Percentiles rank a stretch among this genome's conserved stretches.
Conservation (phyloP, 2,113 vertebrate genomes). For the Dipodomys merriami region DNA sequence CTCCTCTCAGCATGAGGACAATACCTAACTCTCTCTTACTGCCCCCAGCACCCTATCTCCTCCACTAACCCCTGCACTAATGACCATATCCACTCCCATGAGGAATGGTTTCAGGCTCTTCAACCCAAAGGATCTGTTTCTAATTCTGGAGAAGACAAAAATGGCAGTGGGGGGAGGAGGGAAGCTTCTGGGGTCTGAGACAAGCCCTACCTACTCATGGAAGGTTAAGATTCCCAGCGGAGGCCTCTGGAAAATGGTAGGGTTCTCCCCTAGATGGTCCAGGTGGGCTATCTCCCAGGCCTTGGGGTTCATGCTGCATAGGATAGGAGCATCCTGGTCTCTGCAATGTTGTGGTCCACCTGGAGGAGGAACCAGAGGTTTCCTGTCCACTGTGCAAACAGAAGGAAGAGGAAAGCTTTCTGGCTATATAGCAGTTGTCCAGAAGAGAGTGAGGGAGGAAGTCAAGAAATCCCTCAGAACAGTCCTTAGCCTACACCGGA, state of each 20-base stretch:
- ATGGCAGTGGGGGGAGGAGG: neutral
- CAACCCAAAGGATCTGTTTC: neutral
- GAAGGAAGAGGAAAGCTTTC: neutral
- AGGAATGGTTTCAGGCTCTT: neutral
- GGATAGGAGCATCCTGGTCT: too few relatives aligned
- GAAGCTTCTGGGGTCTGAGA: neutral
- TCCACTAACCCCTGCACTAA: constrained; percentile 62
- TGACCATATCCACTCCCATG: neutral
- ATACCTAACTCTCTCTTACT: neutral
- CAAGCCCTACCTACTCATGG: neutral
- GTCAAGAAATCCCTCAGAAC: neutral
- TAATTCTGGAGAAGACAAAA: neutral
- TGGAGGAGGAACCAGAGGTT: neutral
- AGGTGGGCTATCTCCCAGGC: neutral
- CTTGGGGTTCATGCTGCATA: neutral
- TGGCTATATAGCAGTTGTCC: neutral
- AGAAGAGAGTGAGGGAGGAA: neutral
- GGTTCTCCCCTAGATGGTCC: neutral
- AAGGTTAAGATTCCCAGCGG: neutral
- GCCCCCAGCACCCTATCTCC: neutral
- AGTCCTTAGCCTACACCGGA: neutral
- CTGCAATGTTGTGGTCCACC: neutral
- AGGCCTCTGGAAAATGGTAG: neutral
- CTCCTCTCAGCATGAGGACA: neutral
- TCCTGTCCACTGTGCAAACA: neutral